These are phyloP conservation scores for Menidia menidia DNA, from an alignment of 2,797 vertebrate genomes.

Conservation along the genomic window DNA sequence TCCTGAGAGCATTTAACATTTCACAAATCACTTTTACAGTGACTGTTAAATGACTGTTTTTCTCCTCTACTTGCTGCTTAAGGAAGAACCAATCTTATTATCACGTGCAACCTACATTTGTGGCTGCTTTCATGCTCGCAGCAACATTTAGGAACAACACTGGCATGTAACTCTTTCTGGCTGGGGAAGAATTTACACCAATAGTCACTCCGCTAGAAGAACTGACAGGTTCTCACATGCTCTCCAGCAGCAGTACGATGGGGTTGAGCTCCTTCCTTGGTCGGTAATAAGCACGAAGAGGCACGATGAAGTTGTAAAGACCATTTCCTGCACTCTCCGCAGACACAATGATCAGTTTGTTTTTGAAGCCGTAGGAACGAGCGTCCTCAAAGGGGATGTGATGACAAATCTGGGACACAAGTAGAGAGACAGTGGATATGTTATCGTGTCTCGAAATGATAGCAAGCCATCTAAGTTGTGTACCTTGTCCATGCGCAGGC, in stretches of 20 bases:
- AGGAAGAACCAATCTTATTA: constrained; percentile 30
- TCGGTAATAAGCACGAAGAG: constrained; percentile 87
- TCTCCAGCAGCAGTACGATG: constrained; percentile 87
- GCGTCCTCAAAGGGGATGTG: constrained; percentile 87
- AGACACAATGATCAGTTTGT: constrained; percentile 88
- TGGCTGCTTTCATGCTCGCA: constrained; percentile 1
- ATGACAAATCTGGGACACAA: constrained; percentile 79
- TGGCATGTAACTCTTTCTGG: constrained; percentile 2
- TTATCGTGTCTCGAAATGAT: background rate
- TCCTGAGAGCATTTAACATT: constrained; percentile 57
- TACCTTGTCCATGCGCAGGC: constrained; percentile 88
- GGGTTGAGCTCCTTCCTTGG: constrained; percentile 88
- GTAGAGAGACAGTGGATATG: background rate
- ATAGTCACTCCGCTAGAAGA: background rate
- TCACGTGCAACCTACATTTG: constrained; percentile 36
- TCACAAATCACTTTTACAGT: constrained; percentile 63
- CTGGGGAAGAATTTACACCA: constrained; percentile 13
- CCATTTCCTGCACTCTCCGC: constrained; percentile 88
- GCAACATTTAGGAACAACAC: constrained; percentile 5
- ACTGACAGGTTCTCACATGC: constrained; percentile 76
- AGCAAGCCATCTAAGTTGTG: background rate
- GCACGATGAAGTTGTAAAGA: constrained; percentile 89
- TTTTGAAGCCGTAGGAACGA: constrained; percentile 87
- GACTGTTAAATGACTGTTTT: constrained; percentile 41
- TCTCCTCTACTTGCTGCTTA: constrained; percentile 34